A percentile compares a stretch with the other conserved stretches of the same genome.
Evolutionary conservation across 2,113 vertebrate genomes (phyloP).

Genomic region (Panurus biarmicus): DNA sequence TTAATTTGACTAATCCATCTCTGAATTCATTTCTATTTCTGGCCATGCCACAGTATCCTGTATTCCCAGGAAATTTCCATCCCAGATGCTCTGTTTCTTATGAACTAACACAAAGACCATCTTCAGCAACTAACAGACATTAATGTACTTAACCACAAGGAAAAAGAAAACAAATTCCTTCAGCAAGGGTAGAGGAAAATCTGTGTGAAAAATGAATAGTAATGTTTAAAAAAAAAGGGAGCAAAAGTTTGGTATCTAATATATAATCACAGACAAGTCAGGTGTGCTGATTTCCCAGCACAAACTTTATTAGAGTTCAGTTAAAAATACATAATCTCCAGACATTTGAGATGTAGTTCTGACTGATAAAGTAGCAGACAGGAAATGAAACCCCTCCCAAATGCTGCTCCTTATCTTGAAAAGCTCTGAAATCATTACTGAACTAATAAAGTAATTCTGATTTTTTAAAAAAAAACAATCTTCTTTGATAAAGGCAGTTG

Average conservation of each 20-base stretch:
- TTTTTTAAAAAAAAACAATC: conserved; percentile 42
- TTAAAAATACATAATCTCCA: conserved; percentile 78
- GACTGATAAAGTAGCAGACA: conserved; percentile 72
- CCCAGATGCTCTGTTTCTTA: not conserved
- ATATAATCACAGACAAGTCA: conserved; percentile 64
- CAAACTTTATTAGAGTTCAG: conserved; percentile 77
- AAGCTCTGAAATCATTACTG: conserved; percentile 78
- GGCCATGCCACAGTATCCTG: not conserved
- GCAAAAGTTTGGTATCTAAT: conserved; percentile 63
- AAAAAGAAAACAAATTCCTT: not conserved
- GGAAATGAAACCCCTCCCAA: conserved; percentile 82
- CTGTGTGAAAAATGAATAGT: conserved; percentile 55
- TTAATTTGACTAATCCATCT: not conserved
- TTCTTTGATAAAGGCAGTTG: conserved; percentile 68
- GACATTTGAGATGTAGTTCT: conserved; percentile 75
- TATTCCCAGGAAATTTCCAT: not conserved
- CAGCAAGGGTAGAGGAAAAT: not conserved
- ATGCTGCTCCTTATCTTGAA: conserved; percentile 77
- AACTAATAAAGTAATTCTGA: conserved; percentile 84
- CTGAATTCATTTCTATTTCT: not conserved
- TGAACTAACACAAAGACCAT: not conserved
- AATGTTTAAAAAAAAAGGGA: not conserved
- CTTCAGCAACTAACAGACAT: not conserved
- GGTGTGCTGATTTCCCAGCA: conserved; percentile 61
- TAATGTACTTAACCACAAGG: not conserved